Conservation (phyloP, 2,797 vertebrate species). For the Lagocephalus sceleratus region DNA sequence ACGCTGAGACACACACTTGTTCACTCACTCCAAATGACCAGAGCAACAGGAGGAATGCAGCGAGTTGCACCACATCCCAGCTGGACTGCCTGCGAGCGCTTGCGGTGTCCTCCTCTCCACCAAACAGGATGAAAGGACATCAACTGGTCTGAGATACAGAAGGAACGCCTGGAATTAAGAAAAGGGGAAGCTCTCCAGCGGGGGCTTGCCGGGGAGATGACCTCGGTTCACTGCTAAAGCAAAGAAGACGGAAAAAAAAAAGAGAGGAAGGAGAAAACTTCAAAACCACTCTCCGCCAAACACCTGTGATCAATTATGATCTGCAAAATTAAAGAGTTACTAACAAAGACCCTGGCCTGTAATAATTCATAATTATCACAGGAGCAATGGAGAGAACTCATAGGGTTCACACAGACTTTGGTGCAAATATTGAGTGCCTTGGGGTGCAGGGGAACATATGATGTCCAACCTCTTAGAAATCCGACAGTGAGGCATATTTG, state of each 20-base stretch:
- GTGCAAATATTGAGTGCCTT: constrained; percentile 17
- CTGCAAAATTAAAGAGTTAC: constrained; percentile 72
- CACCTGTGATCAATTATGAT: constrained; percentile 77
- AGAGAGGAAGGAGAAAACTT: constrained; percentile 43
- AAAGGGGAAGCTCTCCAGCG: constrained; percentile 70
- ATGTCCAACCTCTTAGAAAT: constrained; percentile 34
- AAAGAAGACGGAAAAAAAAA: constrained; percentile 41
- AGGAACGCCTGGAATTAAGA: constrained; percentile 73
- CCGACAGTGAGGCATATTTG: constrained; percentile 46
- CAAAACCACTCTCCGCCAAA: constrained; percentile 56
- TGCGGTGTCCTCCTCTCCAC: constrained; percentile 70
- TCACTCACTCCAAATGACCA: constrained; percentile 70
- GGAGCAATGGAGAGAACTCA: constrained; percentile 50
- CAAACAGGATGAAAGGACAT: constrained; percentile 73
- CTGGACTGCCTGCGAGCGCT: constrained; percentile 71
- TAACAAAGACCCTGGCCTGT: constrained; percentile 63
- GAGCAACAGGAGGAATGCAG: constrained; percentile 74
- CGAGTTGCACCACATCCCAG: constrained; percentile 74
- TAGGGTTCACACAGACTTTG: constrained; percentile 52
- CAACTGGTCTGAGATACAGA: constrained; percentile 62
- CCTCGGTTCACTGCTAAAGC: constrained; percentile 66
- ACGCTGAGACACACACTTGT: constrained; percentile 36
- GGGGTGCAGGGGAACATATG: constrained; percentile 6
- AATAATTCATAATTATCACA: constrained; percentile 76
- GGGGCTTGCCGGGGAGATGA: constrained; percentile 66